phyloP scores from a whole-genome alignment of 2,888 invertebrate species.

The Drosophila dives region DNA sequence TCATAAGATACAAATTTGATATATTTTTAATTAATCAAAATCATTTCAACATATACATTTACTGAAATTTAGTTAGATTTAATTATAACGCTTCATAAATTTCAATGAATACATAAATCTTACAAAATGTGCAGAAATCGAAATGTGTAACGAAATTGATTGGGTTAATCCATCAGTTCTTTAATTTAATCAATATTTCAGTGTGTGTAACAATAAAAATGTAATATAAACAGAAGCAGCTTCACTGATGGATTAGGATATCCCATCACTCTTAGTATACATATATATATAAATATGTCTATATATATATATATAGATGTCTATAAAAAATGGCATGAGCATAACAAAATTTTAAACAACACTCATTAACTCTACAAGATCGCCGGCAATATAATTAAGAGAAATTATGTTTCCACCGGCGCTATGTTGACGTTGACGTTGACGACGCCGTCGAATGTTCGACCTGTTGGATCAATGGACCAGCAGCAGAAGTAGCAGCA shows the following conservation, averaged over 20 bases:
- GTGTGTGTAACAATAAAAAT: constrained; percentile 31
- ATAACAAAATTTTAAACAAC: constrained; percentile 73
- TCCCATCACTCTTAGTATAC: constrained; percentile 43
- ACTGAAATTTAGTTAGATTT: not conserved
- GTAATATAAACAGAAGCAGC: constrained; percentile 40
- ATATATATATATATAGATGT: constrained; percentile 1
- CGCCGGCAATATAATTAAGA: constrained; percentile 80
- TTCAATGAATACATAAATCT: constrained; percentile 24
- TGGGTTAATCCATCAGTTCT: constrained; percentile 55
- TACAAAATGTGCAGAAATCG: constrained; percentile 9
- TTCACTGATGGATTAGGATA: constrained; percentile 64
- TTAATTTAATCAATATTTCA: constrained; percentile 47
- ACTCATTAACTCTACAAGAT: constrained; percentile 77
- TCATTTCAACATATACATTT: not conserved
- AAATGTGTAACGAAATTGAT: constrained; percentile 61
- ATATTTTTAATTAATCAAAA: not conserved
- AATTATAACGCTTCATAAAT: not conserved
- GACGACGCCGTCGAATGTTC: constrained; percentile 37
- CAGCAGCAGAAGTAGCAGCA: constrained; percentile 4
- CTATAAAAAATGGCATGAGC: constrained; percentile 65
- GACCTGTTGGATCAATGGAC: constrained; percentile 78
- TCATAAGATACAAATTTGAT: not conserved
- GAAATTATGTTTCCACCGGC: constrained; percentile 82
- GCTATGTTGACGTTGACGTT: constrained; percentile 57
- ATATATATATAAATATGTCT: constrained; percentile 8